Conservation (phyloP, 2,113 vertebrate species). For the Chunga burmeisteri region DNA sequence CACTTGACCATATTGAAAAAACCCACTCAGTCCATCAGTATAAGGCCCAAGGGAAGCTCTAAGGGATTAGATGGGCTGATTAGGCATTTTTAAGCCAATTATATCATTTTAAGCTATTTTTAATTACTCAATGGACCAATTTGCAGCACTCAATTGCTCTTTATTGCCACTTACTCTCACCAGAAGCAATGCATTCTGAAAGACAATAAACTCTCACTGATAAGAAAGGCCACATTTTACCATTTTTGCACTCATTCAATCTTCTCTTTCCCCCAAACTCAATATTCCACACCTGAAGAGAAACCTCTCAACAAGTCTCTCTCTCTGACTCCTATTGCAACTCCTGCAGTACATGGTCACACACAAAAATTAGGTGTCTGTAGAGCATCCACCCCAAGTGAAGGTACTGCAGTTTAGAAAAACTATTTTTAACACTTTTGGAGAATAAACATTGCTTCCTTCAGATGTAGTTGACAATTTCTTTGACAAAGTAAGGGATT, state of each 20-base stretch:
- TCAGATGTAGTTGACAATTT: neutral
- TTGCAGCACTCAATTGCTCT: conserved; percentile 23
- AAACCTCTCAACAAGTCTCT: neutral
- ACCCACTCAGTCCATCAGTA: neutral
- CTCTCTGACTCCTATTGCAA: neutral
- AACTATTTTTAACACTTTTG: neutral
- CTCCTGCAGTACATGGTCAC: neutral
- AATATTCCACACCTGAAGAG: neutral
- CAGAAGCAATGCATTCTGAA: neutral
- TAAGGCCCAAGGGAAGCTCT: neutral
- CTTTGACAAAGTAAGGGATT: neutral
- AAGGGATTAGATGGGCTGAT: neutral
- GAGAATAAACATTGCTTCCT: neutral
- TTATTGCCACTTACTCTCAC: neutral
- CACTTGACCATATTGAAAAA: neutral
- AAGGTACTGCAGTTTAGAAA: neutral
- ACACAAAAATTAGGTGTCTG: neutral
- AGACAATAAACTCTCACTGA: neutral
- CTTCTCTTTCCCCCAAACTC: neutral
- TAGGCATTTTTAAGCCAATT: neutral
- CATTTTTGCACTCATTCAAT: neutral
- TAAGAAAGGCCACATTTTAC: neutral
- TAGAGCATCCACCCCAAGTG: neutral
- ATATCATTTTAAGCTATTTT: neutral
- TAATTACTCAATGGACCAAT: conserved; percentile 11